Conservation (phyloP, 2,888 invertebrate species). For the Parnassius apollo region DNA sequence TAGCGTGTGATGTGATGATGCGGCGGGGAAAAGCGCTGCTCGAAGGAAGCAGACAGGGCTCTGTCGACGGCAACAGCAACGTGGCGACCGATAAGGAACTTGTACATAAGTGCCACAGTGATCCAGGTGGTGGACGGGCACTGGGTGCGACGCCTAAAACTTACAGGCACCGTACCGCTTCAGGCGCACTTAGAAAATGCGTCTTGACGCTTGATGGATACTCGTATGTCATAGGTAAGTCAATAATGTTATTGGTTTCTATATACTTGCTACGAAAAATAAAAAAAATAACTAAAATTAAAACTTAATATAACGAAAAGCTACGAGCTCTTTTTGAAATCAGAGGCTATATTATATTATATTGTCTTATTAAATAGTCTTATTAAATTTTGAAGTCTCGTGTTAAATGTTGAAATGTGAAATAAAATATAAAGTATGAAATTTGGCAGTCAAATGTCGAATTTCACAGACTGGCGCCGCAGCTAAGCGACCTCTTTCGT, state of each 20-base stretch:
- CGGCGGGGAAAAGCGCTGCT: conserved; percentile 72
- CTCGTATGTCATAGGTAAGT: conserved; percentile 93
- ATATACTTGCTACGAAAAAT: no score
- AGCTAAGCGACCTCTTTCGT: no score
- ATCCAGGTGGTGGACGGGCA: conserved; percentile 81
- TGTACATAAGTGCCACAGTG: conserved; percentile 85
- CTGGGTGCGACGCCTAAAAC: conserved; percentile 62
- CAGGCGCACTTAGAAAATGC: conserved; percentile 86
- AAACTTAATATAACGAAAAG: no score
- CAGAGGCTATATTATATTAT: no score
- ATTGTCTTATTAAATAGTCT: no score
- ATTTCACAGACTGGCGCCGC: no score
- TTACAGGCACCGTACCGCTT: conserved; percentile 69
- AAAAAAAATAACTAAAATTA: no score
- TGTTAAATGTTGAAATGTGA: no score
- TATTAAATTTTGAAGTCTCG: no score
- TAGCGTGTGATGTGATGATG: conserved; percentile 68
- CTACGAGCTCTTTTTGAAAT: no score
- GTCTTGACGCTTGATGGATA: conserved; percentile 92
- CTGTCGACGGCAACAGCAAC: conserved; percentile 66
- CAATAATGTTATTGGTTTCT: background rate
- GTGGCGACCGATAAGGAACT: conserved; percentile 80
- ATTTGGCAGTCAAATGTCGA: no score
- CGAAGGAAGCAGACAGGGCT: conserved; percentile 73
- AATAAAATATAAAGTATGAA: no score